Evolutionary conservation across 2,888 invertebrate genomes (phyloP).

Genomic region (Idaea dimidiata): DNA sequence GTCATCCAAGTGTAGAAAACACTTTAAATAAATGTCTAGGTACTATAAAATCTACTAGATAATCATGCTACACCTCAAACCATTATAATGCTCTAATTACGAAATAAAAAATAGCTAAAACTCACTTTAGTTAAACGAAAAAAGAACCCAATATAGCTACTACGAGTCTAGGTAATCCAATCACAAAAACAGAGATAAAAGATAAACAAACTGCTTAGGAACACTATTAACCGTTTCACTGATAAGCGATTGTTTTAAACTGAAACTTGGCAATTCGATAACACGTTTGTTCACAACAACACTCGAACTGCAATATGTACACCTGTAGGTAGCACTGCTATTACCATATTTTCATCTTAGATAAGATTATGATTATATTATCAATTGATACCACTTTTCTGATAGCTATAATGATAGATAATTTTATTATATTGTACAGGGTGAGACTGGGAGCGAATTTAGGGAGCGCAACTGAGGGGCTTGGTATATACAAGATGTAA

Average conservation of each 20-base stretch:
- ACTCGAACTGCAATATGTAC: conserved; percentile 45
- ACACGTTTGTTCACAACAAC: conserved; percentile 16
- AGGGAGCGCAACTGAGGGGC: background rate
- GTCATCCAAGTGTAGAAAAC: no score
- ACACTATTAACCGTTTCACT: background rate
- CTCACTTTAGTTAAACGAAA: background rate
- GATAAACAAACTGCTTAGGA: background rate
- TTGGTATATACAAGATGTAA: background rate
- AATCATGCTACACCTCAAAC: no score
- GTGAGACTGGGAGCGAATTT: background rate
- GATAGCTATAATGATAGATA: background rate
- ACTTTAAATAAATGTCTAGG: no score
- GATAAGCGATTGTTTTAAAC: background rate
- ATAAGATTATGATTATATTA: conserved; percentile 45
- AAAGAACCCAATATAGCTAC: background rate
- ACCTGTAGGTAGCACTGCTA: conserved; percentile 32
- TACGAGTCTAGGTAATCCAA: background rate
- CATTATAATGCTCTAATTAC: background rate
- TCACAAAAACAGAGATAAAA: background rate
- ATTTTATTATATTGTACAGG: conserved; percentile 9
- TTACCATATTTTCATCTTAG: conserved; percentile 64
- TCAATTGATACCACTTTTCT: conserved; percentile 33
- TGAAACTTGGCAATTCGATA: background rate
- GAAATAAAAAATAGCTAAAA: background rate
- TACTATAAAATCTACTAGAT: no score